phyloP scores from a whole-genome alignment of 2,113 vertebrate species.

The Tor tambroides region DNA sequence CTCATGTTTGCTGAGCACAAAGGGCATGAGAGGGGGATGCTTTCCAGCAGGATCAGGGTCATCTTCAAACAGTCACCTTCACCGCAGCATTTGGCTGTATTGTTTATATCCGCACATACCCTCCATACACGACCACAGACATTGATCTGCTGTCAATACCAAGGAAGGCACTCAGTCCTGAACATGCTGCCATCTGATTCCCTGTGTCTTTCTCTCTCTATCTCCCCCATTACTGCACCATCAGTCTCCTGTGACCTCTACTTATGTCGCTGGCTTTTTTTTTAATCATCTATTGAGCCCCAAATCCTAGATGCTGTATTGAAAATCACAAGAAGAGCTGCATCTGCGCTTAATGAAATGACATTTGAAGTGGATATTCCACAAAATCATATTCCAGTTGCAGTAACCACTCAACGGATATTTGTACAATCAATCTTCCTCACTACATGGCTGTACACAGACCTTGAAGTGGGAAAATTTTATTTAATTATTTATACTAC shows the following conservation, averaged over 20 bases:
- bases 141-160: conserved; percentile 54
- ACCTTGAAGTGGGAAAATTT: not conserved
- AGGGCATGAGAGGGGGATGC: conserved; percentile 1
- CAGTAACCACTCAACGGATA: conserved; percentile 9
- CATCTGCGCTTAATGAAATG: conserved; percentile 45
- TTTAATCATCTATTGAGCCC: conserved; percentile 49
- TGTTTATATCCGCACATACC: conserved; percentile 36
- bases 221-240: not conserved
- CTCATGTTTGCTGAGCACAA: conserved; percentile 11
- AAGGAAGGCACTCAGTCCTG: not conserved
- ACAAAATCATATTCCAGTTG: conserved; percentile 26
- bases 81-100: conserved; percentile 40
- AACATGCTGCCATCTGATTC: conserved; percentile 12
- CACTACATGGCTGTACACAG: not conserved
- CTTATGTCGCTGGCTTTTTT: conserved; percentile 40
- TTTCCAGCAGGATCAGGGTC: conserved; percentile 7
- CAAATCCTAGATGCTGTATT: conserved; percentile 48
- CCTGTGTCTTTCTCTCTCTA: not conserved
- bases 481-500: not conserved
- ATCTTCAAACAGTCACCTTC: conserved; percentile 36
- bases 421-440: not conserved
- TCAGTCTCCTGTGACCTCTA: conserved; percentile 30
- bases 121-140: not conserved
- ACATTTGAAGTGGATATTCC: conserved; percentile 48
- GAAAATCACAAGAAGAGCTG: conserved; percentile 27